Evolutionary conservation across 2,797 vertebrate genomes (phyloP), one percentile per base, ranked within the genome.

Genomic region (Coregonus suidteri): DNA sequence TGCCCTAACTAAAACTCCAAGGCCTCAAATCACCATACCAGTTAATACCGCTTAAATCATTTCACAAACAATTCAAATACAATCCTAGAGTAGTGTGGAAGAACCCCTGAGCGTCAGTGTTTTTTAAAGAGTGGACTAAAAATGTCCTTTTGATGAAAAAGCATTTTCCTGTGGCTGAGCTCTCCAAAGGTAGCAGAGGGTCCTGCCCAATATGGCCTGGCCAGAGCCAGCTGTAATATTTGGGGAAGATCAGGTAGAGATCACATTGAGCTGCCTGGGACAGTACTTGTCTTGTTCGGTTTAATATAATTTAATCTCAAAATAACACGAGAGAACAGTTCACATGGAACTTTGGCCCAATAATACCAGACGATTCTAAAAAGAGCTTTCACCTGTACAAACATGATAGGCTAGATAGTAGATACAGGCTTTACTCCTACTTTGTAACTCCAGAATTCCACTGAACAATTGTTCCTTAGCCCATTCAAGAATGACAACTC

Each of bases 191-290:
- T 20, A 59, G 16, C 54, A 59, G 15, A 5, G 35, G 35, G 35
- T 37, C 5, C 35, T 37, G 6, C 35, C 35, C 35, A 37, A 6
- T 37, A 41, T 13, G 41, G 41, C 41, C 41, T 47, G 41, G 41
- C 9, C 41, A 77, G 66, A 14, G 71, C 66, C 79, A 77, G 66
- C 34, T 56, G 67, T 52, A 74, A 77, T 77, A 77, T 81, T 77
- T 71, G 37, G 66, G 31, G 70, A 77, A 74, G 66, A 73, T 71
- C 54, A 65, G 65, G 65, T 75, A 56, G 67, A 20, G 68, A 16
- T 62, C 59, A 66, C 62, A 66, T 62, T 41, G 25, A 75, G 47
- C 74, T 25, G 56, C 35, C 18, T 35, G 35, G 67, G 15, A 54
- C 15, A 20, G 52, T 30, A 16, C 14, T 47, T 15, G 30, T 67